Base-by-base conservation (phyloP, 2,797 vertebrate genomes). In the Trachurus trachurus region DNA sequence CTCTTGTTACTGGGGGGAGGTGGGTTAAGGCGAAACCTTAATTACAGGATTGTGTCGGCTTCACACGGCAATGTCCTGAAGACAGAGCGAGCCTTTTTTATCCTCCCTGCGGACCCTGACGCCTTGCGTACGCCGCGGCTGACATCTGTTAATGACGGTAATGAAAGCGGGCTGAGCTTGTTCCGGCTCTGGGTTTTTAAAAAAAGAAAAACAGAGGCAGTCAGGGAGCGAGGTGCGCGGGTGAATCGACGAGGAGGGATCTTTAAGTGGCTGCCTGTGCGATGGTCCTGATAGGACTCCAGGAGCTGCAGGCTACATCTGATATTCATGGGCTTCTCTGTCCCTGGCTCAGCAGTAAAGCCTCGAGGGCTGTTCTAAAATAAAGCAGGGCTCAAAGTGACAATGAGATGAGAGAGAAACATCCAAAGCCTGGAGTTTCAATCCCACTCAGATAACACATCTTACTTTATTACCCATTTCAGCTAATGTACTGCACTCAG, bases 291-390 rank as follows among this genome's bases (percentile, higher is more conserved):
- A 71, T 71, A 80, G 73, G 79, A 80, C 77, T 84, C 12, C n/a
- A 44, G 31, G 64, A 81, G 69, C 82, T 83, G 47, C 44, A 56
- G 87, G 84, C 86, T 72, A 54, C 77, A 87, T 87, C 70, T 80
- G 84, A 67, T 88, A 88, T 87, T 87, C 84, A 84, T 82, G 72
- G 58, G 21, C 22, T 84, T 26, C 50, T 77, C 63, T 78, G 74
- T 80, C 67, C 63, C 61, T 2, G 13, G 39, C 71, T 82, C 57
- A 63, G 76, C 45, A 63, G 2, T 66, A 4, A 67, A 67, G 68
- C 75, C 81, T 81, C 56, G 0, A 47, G 78, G 69, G 42, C 49
- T 66, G 61, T 62, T 75, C 72, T 67, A 78, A 84, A 82, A 82
- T 71, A 84, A 84, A 84, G 59, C 74, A 68, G n/a, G 60, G 63